These are phyloP conservation scores for Kradibia gibbosae DNA, from an alignment of 1,140 invertebrate species.

Conservation along the genomic window DNA sequence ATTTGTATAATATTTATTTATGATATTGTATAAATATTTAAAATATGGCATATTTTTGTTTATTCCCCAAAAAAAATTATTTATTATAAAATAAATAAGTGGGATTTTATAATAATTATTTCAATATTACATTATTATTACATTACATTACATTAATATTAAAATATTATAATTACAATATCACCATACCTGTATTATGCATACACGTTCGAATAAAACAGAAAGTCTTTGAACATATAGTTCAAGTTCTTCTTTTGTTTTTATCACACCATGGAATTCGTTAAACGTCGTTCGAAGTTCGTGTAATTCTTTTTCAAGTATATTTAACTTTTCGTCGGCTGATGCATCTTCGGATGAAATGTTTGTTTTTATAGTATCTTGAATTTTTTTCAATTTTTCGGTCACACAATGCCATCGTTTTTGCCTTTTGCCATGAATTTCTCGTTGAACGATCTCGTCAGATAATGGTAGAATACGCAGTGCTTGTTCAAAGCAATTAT, in stretches of 20 bases:
- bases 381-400: conserved; percentile 77
- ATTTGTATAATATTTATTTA: no score
- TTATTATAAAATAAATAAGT: no score
- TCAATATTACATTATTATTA: no score
- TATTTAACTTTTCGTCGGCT: conserved; percentile 79
- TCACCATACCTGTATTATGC: conserved; percentile 76
- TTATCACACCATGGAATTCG: conserved; percentile 82
- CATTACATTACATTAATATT: no score
- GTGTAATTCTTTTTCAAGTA: conserved; percentile 82
- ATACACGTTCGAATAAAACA: conserved; percentile 81
- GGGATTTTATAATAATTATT: no score
- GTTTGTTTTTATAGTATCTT: conserved; percentile 77
- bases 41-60: no score
- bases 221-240: conserved; percentile 85
- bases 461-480: conserved; percentile 83
- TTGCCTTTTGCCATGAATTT: conserved; percentile 82
- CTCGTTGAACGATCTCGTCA: conserved; percentile 85
- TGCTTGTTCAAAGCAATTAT: conserved; percentile 82
- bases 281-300: conserved; percentile 80
- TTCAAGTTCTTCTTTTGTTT: conserved; percentile 85
- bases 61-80: no score
- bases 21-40: no score
- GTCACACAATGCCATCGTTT: conserved; percentile 82
- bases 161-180: no score
- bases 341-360: conserved; percentile 81